Percentiles rank a stretch among this genome's conserved stretches.
phyloP scores from a whole-genome alignment of 2,888 invertebrate species.

The Ypsolopha scabrella region DNA sequence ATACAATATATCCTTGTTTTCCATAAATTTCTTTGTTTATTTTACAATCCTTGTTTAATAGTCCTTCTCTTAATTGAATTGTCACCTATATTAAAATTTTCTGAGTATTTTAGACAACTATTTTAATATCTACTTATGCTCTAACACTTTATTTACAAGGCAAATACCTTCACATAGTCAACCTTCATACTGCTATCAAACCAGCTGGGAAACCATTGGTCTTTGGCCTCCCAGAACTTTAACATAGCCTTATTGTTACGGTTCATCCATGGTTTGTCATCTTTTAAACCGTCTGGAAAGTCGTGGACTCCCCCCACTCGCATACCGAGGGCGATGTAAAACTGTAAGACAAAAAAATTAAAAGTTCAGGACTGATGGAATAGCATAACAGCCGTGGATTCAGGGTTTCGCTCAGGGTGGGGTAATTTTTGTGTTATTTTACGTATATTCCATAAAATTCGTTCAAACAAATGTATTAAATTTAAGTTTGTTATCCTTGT shows the following conservation, averaged over 20 bases:
- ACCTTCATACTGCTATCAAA: slow-evolving; percentile 61
- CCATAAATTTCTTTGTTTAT: too few species aligned
- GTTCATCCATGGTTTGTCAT: slow-evolving; percentile 83
- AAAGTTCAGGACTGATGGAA: too few species aligned
- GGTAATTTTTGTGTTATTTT: too few species aligned
- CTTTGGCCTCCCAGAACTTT: slow-evolving; percentile 73
- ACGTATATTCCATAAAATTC: too few species aligned
- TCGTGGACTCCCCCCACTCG: slow-evolving; percentile 83
- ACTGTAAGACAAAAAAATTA: slow-evolving; percentile 47
- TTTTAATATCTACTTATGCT: not conserved
- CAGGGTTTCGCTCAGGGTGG: not conserved
- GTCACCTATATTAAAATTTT: too few species aligned
- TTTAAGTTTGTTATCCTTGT: too few species aligned
- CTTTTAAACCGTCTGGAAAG: slow-evolving; percentile 70
- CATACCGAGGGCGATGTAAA: slow-evolving; percentile 81
- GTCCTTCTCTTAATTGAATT: too few species aligned
- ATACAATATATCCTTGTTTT: too few species aligned
- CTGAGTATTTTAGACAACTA: not conserved
- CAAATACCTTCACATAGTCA: slow-evolving; percentile 73
- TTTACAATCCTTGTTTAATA: too few species aligned
- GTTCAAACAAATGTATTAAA: too few species aligned
- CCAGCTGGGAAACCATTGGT: slow-evolving; percentile 76
- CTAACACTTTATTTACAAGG: slow-evolving; percentile 33
- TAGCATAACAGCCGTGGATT: not conserved
- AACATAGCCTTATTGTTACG: slow-evolving; percentile 71